Conservation (phyloP, 2,113 vertebrate genomes). For the Psammodynastes pulverulentus region DNA sequence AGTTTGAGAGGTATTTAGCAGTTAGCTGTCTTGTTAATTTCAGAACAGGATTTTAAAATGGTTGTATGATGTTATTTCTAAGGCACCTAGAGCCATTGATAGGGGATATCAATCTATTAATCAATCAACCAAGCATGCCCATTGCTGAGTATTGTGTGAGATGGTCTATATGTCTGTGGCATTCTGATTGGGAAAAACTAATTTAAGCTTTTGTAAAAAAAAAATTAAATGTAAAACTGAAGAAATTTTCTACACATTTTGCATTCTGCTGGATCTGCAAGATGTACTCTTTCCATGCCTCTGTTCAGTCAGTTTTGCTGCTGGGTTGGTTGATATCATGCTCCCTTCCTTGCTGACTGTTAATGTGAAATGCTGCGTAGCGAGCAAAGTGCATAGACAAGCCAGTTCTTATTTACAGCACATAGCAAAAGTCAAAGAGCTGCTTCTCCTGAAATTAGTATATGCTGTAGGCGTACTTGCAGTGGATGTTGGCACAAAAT, state of each 20-base stretch:
- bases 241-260: background rate
- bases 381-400: background rate
- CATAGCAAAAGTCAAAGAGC: background rate
- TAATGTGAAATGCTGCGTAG: background rate
- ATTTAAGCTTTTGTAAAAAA: background rate
- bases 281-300: background rate
- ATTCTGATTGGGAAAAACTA: background rate
- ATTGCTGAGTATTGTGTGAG: background rate
- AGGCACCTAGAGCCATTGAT: background rate
- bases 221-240: background rate
- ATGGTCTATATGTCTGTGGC: background rate
- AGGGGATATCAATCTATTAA: background rate
- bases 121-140: background rate
- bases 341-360: background rate
- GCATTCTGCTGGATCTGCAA: background rate
- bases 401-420: slow-evolving; percentile 4
- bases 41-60: background rate
- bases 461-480: background rate
- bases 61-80: background rate
- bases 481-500: background rate
- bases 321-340: background rate
- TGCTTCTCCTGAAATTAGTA: background rate
- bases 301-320: background rate
- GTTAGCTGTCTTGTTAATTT: background rate
- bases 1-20: background rate